phyloP scores from a whole-genome alignment of 2,113 vertebrate species.

The Bubo bubo region DNA sequence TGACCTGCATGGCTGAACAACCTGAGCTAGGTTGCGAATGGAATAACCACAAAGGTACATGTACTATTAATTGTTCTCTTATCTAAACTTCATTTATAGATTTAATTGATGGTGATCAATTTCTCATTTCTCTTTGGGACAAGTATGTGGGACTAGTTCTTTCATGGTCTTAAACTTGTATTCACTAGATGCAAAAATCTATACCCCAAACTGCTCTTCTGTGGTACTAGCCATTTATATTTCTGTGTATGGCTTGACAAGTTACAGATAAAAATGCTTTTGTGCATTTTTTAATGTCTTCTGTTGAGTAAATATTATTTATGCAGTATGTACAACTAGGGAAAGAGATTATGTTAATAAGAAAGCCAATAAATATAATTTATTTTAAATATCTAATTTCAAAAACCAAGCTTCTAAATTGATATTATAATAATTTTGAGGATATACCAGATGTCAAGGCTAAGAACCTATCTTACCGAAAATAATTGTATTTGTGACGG shows the following conservation, averaged over 20 bases:
- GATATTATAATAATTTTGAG: background rate
- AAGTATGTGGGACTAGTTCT: background rate
- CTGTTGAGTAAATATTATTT: background rate
- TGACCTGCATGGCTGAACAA: background rate
- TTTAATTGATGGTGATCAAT: background rate
- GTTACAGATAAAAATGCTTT: background rate
- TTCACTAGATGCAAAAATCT: background rate
- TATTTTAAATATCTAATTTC: background rate
- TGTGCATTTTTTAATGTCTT: background rate
- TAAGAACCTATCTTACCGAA: background rate
- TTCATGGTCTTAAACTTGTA: background rate
- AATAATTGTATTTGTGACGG: background rate
- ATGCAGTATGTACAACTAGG: background rate
- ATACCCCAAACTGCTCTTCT: background rate
- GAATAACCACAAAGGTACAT: background rate
- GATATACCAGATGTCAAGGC: background rate
- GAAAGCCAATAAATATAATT: background rate
- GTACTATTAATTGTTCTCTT: background rate
- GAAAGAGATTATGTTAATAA: background rate
- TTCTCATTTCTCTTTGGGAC: background rate
- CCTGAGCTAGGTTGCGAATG: background rate
- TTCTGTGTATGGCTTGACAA: background rate
- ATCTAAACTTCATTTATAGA: background rate
- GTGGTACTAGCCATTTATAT: background rate
- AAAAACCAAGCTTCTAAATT: background rate